Evolutionary conservation across 2,113 vertebrate genomes (phyloP).

Genomic region (Erpornis zantholeuca): DNA sequence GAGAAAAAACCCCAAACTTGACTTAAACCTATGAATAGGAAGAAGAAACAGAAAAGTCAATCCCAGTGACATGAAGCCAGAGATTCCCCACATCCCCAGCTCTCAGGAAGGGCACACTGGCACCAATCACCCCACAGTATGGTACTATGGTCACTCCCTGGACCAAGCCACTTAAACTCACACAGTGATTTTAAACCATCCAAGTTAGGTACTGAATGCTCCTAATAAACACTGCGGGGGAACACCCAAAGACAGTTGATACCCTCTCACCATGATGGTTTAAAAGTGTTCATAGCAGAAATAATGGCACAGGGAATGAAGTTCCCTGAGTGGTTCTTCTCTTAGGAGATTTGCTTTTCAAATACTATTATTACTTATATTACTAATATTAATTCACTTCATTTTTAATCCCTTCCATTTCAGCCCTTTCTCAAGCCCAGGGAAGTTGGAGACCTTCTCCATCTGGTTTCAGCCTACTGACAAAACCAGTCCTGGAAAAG

Average conservation of each 20-base stretch:
- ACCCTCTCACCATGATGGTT: not conserved
- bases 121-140: rapidly evolving
- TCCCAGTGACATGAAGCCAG: not conserved
- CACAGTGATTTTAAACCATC: not conserved
- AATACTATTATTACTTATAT: not conserved
- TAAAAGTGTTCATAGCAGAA: not conserved
- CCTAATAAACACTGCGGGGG: not conserved
- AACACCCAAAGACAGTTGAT: rapidly evolving
- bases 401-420: not conserved
- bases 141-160: rapidly evolving
- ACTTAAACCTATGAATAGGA: not conserved
- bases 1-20: not conserved
- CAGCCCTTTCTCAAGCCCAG: not conserved
- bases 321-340: not conserved
- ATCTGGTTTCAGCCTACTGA: not conserved
- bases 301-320: not conserved
- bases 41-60: not conserved
- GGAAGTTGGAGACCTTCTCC: not conserved
- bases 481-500: not conserved
- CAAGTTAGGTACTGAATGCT: not conserved
- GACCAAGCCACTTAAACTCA: not conserved
- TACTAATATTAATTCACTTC: not conserved
- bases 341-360: not conserved
- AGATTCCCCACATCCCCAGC: not conserved
- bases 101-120: not conserved